Conservation (phyloP, 1,140 invertebrate species). For the Sarcophaga peregrina region DNA sequence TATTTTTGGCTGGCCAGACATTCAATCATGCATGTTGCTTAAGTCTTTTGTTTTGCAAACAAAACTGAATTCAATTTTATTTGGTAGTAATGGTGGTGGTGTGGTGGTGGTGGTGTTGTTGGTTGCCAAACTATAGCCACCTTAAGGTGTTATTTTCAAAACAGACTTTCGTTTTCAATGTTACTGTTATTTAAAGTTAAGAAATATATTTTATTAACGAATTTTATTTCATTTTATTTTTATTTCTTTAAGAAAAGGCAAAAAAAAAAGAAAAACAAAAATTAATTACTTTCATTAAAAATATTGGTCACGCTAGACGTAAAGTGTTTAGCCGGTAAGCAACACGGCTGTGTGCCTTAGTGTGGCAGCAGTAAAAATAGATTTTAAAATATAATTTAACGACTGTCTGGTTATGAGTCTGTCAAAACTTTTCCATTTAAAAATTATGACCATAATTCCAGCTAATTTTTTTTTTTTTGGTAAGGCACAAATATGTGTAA, state of each 20-base stretch:
- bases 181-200: slow-evolving; percentile 13
- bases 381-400: too few relatives aligned
- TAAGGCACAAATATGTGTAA: too few relatives aligned
- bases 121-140: neutral
- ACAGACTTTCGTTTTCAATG: slow-evolving; percentile 19
- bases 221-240: neutral
- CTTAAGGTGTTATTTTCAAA: slow-evolving; percentile 13
- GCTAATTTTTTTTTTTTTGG: too few relatives aligned
- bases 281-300: slow-evolving; percentile 23
- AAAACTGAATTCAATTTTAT: neutral
- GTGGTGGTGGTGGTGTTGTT: neutral
- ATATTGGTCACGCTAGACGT: neutral
- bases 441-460: too few relatives aligned
- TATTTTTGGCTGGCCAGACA: neutral
- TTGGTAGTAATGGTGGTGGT: too few relatives aligned
- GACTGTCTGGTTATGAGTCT: too few relatives aligned
- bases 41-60: slow-evolving; percentile 10
- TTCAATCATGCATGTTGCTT: slow-evolving; percentile 24
- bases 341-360: too few relatives aligned
- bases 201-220: neutral
- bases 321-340: too few relatives aligned
- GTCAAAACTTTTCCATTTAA: too few relatives aligned
- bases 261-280: neutral
- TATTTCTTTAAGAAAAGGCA: neutral
- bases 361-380: too few relatives aligned